These are phyloP conservation scores for Hexactinellida sp. DNA, from an alignment of 37 sponge, comb jelly and placozoan species.

Conservation along the genomic window DNA sequence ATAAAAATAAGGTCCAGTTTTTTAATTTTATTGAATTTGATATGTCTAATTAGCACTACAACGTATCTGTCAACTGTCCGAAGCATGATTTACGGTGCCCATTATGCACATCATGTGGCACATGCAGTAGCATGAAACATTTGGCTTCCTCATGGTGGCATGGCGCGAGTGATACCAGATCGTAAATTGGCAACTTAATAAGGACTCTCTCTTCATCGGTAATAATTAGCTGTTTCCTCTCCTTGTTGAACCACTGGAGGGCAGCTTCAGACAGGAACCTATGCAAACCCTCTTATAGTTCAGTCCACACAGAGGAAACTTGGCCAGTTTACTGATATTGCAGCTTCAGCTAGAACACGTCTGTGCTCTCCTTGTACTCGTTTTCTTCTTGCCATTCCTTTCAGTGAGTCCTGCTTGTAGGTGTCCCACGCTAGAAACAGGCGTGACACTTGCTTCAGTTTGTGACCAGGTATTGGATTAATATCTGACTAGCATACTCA, in stretches of 20 bases:
- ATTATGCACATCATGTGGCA: too few relatives aligned
- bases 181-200: not conserved
- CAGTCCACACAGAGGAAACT: not conserved
- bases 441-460: constrained; percentile 20
- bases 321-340: constrained; percentile 22
- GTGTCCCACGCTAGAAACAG: constrained; percentile 30
- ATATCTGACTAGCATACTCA: constrained; percentile 21
- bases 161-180: not conserved
- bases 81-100: too few relatives aligned
- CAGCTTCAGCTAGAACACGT: constrained; percentile 11
- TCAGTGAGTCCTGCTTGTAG: not conserved
- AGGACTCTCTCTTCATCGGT: not conserved
- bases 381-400: constrained; percentile 25
- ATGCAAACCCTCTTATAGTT: not conserved
- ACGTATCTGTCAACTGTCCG: not conserved
- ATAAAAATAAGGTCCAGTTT: not conserved
- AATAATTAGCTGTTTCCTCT: constrained; percentile 13
- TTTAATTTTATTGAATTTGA: not conserved
- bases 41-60: constrained; percentile 15
- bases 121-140: not conserved
- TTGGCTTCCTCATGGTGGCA: constrained; percentile 39
- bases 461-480: constrained; percentile 18
- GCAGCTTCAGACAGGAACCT: constrained; percentile 9
- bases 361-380: constrained; percentile 21
- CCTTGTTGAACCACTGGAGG: not conserved